Evolutionary conservation across 2,888 invertebrate genomes (phyloP).

Genomic region (Keiferia lycopersicella): DNA sequence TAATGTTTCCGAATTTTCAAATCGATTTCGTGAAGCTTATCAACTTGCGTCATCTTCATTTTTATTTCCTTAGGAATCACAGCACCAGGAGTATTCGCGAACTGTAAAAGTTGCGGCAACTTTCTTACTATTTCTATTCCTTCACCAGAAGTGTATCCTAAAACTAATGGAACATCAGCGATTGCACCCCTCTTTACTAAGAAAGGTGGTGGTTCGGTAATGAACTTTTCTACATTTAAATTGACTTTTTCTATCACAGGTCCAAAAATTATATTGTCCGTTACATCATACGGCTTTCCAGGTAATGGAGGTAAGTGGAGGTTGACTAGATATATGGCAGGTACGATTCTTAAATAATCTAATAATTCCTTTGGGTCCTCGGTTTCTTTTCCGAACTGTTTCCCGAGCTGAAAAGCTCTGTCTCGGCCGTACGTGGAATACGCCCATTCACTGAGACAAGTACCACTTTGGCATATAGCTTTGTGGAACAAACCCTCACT

Average conservation of each 20-base stretch:
- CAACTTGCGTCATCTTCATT: conserved; percentile 50
- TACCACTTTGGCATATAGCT: conserved; percentile 77
- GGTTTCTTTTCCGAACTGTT: conserved; percentile 65
- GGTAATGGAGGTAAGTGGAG: conserved; percentile 59
- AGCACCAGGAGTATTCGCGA: conserved; percentile 50
- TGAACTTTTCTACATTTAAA: conserved; percentile 55
- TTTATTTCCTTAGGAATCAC: conserved; percentile 71
- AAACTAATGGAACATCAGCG: conserved; percentile 63
- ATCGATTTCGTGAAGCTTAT: conserved; percentile 50
- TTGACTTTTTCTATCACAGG: conserved; percentile 68
- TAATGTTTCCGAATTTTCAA: conserved; percentile 61
- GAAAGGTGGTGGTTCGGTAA: conserved; percentile 54
- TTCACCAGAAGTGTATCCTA: conserved; percentile 71
- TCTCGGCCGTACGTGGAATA: conserved; percentile 59
- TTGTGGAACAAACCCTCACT: conserved; percentile 69
- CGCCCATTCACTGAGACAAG: conserved; percentile 71
- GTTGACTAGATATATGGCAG: conserved; percentile 57
- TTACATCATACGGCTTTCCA: conserved; percentile 51
- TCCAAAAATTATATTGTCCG: conserved; percentile 63
- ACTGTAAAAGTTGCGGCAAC: conserved; percentile 44
- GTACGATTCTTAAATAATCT: conserved; percentile 56
- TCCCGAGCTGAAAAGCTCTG: conserved; percentile 70
- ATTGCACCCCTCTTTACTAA: conserved; percentile 54
- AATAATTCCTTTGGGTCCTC: conserved; percentile 61
- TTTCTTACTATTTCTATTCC: conserved; percentile 69